Conservation (phyloP, 53 echinoderm and acorn worm species). For the Antedon mediterranea region DNA sequence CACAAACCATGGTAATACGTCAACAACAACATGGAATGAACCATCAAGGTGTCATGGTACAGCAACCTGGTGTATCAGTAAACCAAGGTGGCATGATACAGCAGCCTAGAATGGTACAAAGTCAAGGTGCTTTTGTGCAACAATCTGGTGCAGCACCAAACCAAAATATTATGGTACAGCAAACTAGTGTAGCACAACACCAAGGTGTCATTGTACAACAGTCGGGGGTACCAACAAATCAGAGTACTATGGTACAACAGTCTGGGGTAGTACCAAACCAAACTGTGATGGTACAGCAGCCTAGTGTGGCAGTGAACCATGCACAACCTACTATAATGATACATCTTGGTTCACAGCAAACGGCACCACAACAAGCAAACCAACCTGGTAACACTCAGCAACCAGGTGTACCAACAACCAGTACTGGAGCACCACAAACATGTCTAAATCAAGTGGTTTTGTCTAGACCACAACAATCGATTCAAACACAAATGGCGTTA, state of each 20-base stretch:
- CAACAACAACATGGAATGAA: neutral
- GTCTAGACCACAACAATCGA: neutral
- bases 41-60: neutral
- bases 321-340: neutral
- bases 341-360: neutral
- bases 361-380: neutral
- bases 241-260: neutral
- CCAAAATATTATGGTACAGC: too few species aligned
- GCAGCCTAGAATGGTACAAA: neutral
- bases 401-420: neutral
- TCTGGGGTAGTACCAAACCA: neutral
- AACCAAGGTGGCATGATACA: neutral
- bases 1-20: neutral
- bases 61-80: neutral
- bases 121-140: neutral
- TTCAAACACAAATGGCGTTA: neutral
- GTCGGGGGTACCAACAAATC: too few species aligned
- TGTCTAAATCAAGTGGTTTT: neutral
- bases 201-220: neutral
- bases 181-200: too few species aligned
- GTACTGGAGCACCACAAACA: neutral
- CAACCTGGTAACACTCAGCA: constrained; percentile 8
- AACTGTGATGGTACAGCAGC: neutral
- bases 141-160: too few species aligned
- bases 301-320: neutral